A percentile compares a stretch with the other conserved stretches of the same genome.
These are phyloP conservation scores for Ptychoptera albimana DNA, from an alignment of 2,888 invertebrate species.

Conservation along the genomic window DNA sequence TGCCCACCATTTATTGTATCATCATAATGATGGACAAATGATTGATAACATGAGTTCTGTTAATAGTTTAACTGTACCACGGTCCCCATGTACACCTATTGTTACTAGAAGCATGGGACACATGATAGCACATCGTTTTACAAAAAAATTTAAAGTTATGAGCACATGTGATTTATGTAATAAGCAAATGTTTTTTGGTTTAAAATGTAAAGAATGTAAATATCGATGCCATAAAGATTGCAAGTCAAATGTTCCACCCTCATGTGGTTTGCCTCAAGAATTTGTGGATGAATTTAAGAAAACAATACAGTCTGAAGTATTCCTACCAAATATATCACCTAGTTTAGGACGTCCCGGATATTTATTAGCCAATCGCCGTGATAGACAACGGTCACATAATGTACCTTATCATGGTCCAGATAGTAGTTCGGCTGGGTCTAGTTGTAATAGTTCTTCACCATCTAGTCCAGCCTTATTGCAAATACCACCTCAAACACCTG, in stretches of 20 bases:
- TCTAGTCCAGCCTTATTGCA: slow-evolving; percentile 65
- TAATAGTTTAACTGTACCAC: slow-evolving; percentile 33
- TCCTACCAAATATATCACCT: slow-evolving; percentile 24
- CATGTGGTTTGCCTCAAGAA: slow-evolving; percentile 80
- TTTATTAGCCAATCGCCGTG: slow-evolving; percentile 10
- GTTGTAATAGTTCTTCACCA: slow-evolving; percentile 92
- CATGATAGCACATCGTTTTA: slow-evolving; percentile 79
- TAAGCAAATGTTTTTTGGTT: slow-evolving; percentile 72
- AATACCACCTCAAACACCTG: slow-evolving; percentile 33
- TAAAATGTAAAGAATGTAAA: slow-evolving; percentile 91
- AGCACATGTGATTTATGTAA: slow-evolving; percentile 82
- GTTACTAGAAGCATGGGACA: slow-evolving; percentile 71
- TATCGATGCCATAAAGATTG: slow-evolving; percentile 64
- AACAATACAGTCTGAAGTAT: slow-evolving; percentile 46
- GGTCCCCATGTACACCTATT: slow-evolving; percentile 59
- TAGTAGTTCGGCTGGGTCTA: slow-evolving; percentile 86
- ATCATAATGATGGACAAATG: slow-evolving; percentile 8
- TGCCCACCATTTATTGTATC: slow-evolving; percentile 11
- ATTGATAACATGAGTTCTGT: slow-evolving; percentile 18
- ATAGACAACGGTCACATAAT: slow-evolving; percentile 7
- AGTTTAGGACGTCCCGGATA: slow-evolving; percentile 14
- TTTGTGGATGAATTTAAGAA: slow-evolving; percentile 69
- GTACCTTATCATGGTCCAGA: slow-evolving; percentile 40
- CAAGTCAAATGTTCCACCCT: slow-evolving; percentile 79
- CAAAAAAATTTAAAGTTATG: slow-evolving; percentile 75